Base-by-base conservation (phyloP, 2,888 invertebrate genomes). In the Octodonta nipae region DNA sequence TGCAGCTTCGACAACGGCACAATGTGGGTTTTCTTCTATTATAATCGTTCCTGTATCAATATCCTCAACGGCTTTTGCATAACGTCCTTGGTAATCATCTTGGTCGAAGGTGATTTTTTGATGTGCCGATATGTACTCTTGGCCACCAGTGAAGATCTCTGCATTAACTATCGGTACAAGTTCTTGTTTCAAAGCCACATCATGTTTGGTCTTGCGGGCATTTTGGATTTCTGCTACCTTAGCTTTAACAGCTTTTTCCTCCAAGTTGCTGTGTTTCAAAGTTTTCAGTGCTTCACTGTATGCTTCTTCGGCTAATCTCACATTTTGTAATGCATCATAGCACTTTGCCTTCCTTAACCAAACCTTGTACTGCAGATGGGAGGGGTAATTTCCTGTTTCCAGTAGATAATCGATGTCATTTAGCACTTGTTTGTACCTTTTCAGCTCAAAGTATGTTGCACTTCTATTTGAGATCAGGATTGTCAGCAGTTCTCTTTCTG, bases 381-480 rank as follows among this genome's bases (percentile, higher is more conserved):
- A 63, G 0, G 86, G 84, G 51, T 86, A 87, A 6, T 71, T 73
- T 3, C 54, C 56, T 3, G 71, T 56, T 6, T 69, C 60, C 1
- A 79, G 54, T 8, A 80, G 73, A 34, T 78, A 68, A 29, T 73
- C 66, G n/a, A 81, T 75, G 50, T 88, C 87, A 5, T 69, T 64
- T 22, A 88, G 54, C 0, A 79, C 71, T 27, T 74, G 67, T 40
- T 77, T 70, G 51, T 71, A 75, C 41, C 73, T 71, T 37, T 75
- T 65, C 54, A 84, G 56, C 49, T 84, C 81, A 50, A 78, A 81
- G 20, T 84, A 65, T 0, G 79, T 71, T 1, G 87, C 87, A 15
- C 87, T 86, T 6, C 87, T 71, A 56, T 87, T 88, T 1, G 83
- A 85, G 43, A 79, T 64, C 4, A 81, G 65, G 24, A 85, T 72